Conservation (phyloP, 1,140 invertebrate species). For the Brachionus rotundiformis region DNA sequence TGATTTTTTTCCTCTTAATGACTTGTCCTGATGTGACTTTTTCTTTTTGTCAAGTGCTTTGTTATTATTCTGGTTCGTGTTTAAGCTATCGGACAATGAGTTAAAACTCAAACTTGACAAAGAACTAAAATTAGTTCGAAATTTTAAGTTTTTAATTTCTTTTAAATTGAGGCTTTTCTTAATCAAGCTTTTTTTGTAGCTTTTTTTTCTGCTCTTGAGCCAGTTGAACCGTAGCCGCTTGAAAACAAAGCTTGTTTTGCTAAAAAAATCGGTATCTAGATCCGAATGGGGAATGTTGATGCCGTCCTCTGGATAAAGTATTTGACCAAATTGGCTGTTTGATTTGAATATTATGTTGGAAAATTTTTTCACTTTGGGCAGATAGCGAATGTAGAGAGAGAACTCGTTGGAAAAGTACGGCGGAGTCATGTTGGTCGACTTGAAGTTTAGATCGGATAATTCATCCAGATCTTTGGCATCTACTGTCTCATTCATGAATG, state of each 20-base stretch:
- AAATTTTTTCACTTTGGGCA: slow-evolving; percentile 1
- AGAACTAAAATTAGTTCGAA: not conserved
- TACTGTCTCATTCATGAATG: not conserved
- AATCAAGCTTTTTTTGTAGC: slow-evolving; percentile 1
- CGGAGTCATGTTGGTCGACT: slow-evolving; percentile 26
- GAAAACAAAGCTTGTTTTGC: slow-evolving; percentile 16
- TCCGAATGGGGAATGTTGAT: not conserved
- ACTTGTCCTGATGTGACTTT: not conserved
- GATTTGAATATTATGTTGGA: not conserved
- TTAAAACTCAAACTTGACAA: not conserved
- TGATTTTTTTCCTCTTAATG: not conserved
- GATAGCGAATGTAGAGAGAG: not conserved
- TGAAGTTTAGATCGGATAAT: not conserved
- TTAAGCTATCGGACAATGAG: not conserved
- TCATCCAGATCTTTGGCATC: not conserved
- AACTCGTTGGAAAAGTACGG: slow-evolving; percentile 16
- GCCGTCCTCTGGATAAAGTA: not conserved
- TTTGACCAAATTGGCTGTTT: not conserved
- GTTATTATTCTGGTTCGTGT: slow-evolving; percentile 24
- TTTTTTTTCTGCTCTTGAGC: slow-evolving; percentile 18
- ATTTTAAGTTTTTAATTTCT: slow-evolving; percentile 5
- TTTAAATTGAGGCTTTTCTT: slow-evolving; percentile 28
- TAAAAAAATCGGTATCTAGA: slow-evolving; percentile 9
- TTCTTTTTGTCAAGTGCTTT: not conserved
- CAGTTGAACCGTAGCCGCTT: slow-evolving; percentile 15